These are phyloP conservation scores for Colletes collaris DNA, from an alignment of 2,888 invertebrate species.

Conservation along the genomic window DNA sequence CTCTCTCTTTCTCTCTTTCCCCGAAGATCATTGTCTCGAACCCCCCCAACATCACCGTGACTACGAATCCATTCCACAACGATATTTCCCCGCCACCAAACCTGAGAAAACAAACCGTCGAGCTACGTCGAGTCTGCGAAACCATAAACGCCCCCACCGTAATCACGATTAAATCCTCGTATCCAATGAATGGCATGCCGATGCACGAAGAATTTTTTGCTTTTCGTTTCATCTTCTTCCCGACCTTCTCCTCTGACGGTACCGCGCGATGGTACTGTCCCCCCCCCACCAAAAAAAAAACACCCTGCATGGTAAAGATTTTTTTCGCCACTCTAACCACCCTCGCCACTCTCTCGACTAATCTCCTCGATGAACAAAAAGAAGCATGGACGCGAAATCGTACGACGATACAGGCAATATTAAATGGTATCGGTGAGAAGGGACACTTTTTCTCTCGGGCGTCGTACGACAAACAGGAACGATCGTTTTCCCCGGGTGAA, in stretches of 20 bases:
- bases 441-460: background rate
- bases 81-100: conserved; percentile 13
- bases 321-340: conserved; percentile 36
- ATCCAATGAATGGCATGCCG: conserved; percentile 81
- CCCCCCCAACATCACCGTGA: conserved; percentile 14
- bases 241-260: conserved; percentile 7
- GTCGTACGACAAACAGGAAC: conserved; percentile 7
- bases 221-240: conserved; percentile 58
- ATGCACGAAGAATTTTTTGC: conserved; percentile 78
- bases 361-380: conserved; percentile 14
- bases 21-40: conserved; percentile 42
- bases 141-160: conserved; percentile 8
- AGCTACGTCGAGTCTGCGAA: conserved; percentile 71
- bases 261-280: conserved; percentile 3
- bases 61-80: conserved; percentile 42
- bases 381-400: too few species aligned
- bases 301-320: conserved; percentile 58
- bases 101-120: conserved; percentile 51
- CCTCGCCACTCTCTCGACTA: background rate
- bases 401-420: background rate
- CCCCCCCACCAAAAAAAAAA: too few species aligned
- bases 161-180: conserved; percentile 15
- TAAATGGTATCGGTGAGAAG: background rate
- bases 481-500: background rate
- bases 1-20: conserved; percentile 22